Percentiles rank a stretch among this genome's conserved stretches.
Conservation (phyloP, 2,888 invertebrate genomes). For the Brassicogethes aeneus region DNA sequence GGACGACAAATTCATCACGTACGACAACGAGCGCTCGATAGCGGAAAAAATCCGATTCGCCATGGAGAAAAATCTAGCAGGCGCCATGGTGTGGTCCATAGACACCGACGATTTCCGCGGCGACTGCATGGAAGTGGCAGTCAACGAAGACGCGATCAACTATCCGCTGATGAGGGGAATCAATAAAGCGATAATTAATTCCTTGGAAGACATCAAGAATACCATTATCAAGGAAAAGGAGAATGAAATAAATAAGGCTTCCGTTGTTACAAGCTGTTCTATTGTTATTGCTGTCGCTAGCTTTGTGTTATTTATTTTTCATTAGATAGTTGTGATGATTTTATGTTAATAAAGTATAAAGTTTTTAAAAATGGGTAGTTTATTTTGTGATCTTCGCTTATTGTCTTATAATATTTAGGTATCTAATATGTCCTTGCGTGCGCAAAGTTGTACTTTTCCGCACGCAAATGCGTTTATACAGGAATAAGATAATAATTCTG, state of each 20-base stretch:
- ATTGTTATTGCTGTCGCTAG: too few relatives aligned
- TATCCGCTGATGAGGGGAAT: conserved; percentile 67
- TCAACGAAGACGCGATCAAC: conserved; percentile 45
- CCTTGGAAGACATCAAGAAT: conserved; percentile 44
- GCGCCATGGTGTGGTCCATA: conserved; percentile 83
- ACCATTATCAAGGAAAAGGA: conserved; percentile 18
- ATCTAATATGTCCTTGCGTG: too few relatives aligned
- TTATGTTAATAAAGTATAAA: too few relatives aligned
- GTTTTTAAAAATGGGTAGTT: too few relatives aligned
- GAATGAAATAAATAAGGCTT: conserved; percentile 1
- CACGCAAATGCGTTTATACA: too few relatives aligned
- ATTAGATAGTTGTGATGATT: too few relatives aligned
- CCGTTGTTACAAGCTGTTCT: too few relatives aligned
- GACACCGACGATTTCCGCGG: conserved; percentile 83
- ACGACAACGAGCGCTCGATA: conserved; percentile 68
- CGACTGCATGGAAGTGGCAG: conserved; percentile 50
- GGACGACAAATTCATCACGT: conserved; percentile 59
- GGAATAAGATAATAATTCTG: too few relatives aligned
- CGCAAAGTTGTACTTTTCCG: too few relatives aligned
- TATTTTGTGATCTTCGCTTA: too few relatives aligned
- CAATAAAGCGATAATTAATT: conserved; percentile 53
- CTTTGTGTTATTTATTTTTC: too few relatives aligned
- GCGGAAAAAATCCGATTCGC: conserved; percentile 62
- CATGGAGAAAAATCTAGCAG: conserved; percentile 57
- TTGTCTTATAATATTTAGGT: too few relatives aligned